phyloP scores from a whole-genome alignment of 1,140 invertebrate species.

The Akabosia matsudoensis region DNA sequence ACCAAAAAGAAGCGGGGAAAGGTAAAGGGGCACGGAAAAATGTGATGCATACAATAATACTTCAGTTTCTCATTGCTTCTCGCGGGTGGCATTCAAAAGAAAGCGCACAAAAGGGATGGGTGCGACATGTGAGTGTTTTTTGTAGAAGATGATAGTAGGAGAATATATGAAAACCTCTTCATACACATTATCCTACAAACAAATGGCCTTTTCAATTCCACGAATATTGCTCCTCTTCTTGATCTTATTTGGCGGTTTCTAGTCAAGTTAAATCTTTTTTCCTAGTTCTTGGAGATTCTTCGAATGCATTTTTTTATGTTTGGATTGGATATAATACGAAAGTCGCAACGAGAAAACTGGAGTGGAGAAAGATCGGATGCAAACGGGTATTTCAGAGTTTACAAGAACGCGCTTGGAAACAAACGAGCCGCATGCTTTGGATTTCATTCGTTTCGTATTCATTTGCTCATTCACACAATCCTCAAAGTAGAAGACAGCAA shows the following conservation, averaged over 20 bases:
- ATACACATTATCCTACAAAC: conserved; percentile 3
- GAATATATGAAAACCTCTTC: not conserved
- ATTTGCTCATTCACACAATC: conserved; percentile 10
- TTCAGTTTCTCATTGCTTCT: not conserved
- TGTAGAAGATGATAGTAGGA: not conserved
- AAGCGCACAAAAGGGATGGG: no score
- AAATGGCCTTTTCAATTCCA: not conserved
- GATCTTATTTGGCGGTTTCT: not conserved
- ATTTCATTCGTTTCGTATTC: conserved; percentile 4
- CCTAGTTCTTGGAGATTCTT: no score
- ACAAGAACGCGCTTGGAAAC: no score
- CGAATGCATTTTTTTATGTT: no score
- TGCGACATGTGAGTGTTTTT: no score
- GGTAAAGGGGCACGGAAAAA: not conserved
- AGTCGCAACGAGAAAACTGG: no score
- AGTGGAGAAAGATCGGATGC: not conserved
- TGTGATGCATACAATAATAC: not conserved
- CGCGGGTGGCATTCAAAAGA: no score
- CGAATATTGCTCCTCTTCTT: not conserved
- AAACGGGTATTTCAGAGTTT: not conserved
- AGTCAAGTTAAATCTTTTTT: not conserved
- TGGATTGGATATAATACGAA: no score
- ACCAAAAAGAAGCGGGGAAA: no score
- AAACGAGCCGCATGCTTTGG: not conserved
- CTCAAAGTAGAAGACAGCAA: not conserved